These are phyloP conservation scores for Lordiphosa mommai DNA, from an alignment of 1,140 invertebrate genomes.

Conservation along the genomic window DNA sequence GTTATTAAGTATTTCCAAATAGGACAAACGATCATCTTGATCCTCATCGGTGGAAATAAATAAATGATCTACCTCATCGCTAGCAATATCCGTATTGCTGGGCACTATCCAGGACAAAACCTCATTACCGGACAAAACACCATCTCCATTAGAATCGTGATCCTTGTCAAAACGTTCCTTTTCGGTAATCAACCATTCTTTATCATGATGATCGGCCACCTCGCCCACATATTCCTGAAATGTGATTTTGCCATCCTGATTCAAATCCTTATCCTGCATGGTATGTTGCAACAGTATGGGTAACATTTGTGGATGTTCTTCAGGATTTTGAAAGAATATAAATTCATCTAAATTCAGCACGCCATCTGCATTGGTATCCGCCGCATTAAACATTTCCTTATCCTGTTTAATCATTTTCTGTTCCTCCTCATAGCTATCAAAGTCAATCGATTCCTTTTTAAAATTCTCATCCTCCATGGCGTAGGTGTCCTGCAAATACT, in stretches of 20 bases:
- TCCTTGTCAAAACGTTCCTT: conserved; percentile 95
- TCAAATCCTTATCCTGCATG: conserved; percentile 90
- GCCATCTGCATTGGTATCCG: conserved; percentile 92
- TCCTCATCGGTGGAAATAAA: conserved; percentile 94
- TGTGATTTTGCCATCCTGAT: conserved; percentile 90
- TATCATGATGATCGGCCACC: conserved; percentile 86
- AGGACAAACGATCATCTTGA: conserved; percentile 90
- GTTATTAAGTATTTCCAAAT: conserved; percentile 92
- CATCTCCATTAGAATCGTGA: conserved; percentile 93
- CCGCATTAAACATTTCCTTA: conserved; percentile 90
- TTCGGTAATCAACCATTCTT: conserved; percentile 90
- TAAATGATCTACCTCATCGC: conserved; percentile 94
- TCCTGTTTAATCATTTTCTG: conserved; percentile 88
- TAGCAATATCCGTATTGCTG: conserved; percentile 93
- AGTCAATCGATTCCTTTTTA: conserved; percentile 80
- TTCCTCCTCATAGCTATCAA: conserved; percentile 79
- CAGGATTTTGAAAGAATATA: conserved; percentile 94
- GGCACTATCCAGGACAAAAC: conserved; percentile 95
- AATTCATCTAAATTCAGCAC: conserved; percentile 90
- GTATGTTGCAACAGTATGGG: conserved; percentile 91
- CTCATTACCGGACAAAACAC: conserved; percentile 89
- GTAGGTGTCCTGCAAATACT: conserved; percentile 92
- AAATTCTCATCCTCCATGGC: conserved; percentile 83
- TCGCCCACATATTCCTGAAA: conserved; percentile 92
- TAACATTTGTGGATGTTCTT: conserved; percentile 95